Base-by-base conservation (phyloP, 2,113 vertebrate genomes). In the Platysteira castanea region DNA sequence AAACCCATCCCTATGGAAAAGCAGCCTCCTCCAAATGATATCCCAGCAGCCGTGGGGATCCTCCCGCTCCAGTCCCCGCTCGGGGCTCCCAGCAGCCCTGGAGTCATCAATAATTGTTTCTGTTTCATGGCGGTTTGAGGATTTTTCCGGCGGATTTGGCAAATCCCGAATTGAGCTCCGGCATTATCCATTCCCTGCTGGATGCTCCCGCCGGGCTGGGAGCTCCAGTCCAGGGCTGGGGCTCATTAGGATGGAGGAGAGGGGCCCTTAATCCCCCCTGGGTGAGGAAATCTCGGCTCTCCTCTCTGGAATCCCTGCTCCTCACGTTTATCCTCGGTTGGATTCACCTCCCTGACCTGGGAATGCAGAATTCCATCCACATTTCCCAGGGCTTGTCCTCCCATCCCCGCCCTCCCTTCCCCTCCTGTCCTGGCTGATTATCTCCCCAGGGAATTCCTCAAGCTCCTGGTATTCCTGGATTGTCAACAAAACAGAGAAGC, bases 41-140 rank as follows among this genome's bases (percentile, higher is more conserved):
- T 7, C n/a, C 56, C 2, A 9, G 39, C 23, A 20, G 24, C 10
- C 26, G 20, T 2, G 53, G 1, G 28, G 42, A 46, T 0, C 19
- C 21, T 15, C 7, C 0, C 9, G 0, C 20, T 15, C 6, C 8
- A 42, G 28, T 2, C 75, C 15, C 33, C 8, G 47, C 15, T 47
- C 57, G 27, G 71, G 10, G 22, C 33, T 69, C 50, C 44, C 39
- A 16, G 31, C 0, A 8, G 6, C 75, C 52, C 68, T 17, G 3
- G 16, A 57, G 18, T 16, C 44, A 67, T 24, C 57, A 6, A 6
- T 9, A 63, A 54, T 17, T 77, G 35, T 37, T 79, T 28, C 49
- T 47, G 10, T 60, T 92, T 42, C 8, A 14, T 15, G 50, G 6
- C 21, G 1, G 0, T 28, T 37, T 50, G 50, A 50, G 71, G 54